These are phyloP conservation scores for Hafferia zeledoni DNA, from an alignment of 2,797 vertebrate genomes.

Conservation along the genomic window DNA sequence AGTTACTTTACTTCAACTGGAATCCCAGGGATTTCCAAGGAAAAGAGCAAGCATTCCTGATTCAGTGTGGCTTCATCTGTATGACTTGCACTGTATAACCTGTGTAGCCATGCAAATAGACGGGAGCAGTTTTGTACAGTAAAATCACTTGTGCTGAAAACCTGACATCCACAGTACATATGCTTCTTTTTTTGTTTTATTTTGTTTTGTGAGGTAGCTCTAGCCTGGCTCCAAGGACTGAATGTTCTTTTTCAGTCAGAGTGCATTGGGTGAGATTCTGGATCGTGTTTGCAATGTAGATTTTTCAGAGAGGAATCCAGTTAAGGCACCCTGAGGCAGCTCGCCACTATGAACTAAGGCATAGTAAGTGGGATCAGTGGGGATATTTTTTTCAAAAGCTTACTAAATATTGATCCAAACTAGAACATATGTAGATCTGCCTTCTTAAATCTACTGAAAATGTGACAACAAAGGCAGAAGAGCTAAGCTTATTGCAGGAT, in stretches of 20 bases:
- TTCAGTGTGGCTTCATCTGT: not conserved
- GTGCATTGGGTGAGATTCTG: not conserved
- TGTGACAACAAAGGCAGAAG: not conserved
- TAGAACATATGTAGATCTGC: not conserved
- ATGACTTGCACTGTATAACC: not conserved
- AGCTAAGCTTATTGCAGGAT: not conserved
- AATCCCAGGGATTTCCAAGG: not conserved
- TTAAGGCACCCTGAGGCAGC: not conserved
- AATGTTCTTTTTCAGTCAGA: not conserved
- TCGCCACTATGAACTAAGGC: not conserved
- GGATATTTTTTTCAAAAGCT: not conserved
- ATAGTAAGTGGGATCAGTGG: not conserved
- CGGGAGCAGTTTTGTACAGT: not conserved
- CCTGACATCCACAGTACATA: not conserved
- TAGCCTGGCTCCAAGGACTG: not conserved
- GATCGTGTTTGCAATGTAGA: not conserved
- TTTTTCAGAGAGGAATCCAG: not conserved
- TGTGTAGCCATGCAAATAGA: not conserved
- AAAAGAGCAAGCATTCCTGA: not conserved
- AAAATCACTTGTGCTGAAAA: not conserved
- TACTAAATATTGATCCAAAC: not conserved
- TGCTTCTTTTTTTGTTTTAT: not conserved
- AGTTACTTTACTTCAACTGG: not conserved
- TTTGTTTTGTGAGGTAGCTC: not conserved
- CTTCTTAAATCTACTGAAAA: not conserved